Conservation (phyloP, 2,113 vertebrate species). For the Bostrychus sinensis region DNA sequence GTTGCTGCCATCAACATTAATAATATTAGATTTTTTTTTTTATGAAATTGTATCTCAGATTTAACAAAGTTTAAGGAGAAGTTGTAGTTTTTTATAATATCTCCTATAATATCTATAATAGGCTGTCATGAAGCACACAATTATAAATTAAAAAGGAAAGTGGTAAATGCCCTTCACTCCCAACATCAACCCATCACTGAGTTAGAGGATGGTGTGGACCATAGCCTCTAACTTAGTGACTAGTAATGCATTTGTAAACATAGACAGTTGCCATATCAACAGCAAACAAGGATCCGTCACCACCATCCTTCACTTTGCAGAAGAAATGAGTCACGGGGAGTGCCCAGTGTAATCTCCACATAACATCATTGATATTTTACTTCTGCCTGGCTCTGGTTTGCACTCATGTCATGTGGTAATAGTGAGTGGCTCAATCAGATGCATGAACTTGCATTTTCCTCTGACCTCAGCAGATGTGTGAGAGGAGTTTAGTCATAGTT, state of each 20-base stretch:
- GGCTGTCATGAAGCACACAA: too few species aligned
- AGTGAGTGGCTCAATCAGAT: neutral
- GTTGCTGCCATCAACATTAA: too few species aligned
- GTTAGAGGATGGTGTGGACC: too few species aligned
- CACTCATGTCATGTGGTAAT: conserved; percentile 2
- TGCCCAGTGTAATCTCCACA: conserved; percentile 8
- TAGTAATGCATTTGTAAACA: neutral
- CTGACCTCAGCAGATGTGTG: conserved; percentile 21
- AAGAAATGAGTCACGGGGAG: conserved; percentile 57
- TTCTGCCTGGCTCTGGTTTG: neutral
- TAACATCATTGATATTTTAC: neutral
- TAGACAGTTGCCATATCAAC: conserved; percentile 47
- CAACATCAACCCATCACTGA: conserved; percentile 33
- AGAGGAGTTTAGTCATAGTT: neutral
- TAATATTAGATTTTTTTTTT: too few species aligned
- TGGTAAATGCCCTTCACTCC: neutral
- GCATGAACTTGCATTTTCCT: neutral
- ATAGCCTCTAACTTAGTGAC: neutral
- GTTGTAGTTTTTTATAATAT: too few species aligned
- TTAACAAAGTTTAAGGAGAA: too few species aligned
- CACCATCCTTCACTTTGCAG: neutral
- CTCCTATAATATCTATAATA: too few species aligned
- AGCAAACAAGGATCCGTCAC: conserved; percentile 1
- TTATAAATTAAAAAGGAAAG: neutral
- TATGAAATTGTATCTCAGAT: too few species aligned